Percentiles rank a stretch among this genome's conserved stretches.
Conservation (phyloP, 2,888 invertebrate species). For the Megamerina dolium region DNA sequence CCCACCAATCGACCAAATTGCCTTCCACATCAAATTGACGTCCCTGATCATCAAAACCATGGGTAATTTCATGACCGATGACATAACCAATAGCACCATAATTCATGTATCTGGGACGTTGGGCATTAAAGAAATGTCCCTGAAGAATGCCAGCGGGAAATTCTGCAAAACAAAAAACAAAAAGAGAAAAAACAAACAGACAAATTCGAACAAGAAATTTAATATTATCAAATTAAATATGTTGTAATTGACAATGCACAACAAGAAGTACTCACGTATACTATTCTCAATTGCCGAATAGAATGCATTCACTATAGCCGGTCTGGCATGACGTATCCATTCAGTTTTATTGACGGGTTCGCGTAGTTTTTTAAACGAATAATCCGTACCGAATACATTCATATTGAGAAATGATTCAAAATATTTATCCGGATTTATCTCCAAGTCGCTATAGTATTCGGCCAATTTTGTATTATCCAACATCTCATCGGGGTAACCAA, state of each 20-base stretch:
- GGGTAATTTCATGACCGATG: slow-evolving; percentile 89
- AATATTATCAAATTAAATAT: no score
- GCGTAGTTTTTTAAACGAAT: slow-evolving; percentile 69
- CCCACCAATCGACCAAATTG: slow-evolving; percentile 92
- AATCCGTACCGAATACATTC: slow-evolving; percentile 74
- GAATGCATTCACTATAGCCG: slow-evolving; percentile 80
- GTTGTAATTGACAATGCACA: not conserved
- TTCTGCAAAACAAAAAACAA: slow-evolving; percentile 53
- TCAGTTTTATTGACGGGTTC: slow-evolving; percentile 78
- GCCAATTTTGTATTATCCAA: slow-evolving; percentile 74
- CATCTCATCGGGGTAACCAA: slow-evolving; percentile 88
- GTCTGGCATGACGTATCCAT: slow-evolving; percentile 78
- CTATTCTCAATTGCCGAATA: slow-evolving; percentile 82
- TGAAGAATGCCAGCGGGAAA: slow-evolving; percentile 91
- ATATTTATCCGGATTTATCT: slow-evolving; percentile 64
- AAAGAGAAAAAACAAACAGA: not conserved
- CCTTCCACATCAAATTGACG: slow-evolving; percentile 89
- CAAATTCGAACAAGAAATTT: slow-evolving; percentile 4
- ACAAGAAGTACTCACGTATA: slow-evolving; percentile 62
- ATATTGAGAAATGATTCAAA: slow-evolving; percentile 71
- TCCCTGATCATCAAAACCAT: slow-evolving; percentile 84
- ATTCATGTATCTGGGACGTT: slow-evolving; percentile 86
- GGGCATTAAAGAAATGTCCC: slow-evolving; percentile 83
- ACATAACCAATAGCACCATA: slow-evolving; percentile 88
- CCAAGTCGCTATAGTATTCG: slow-evolving; percentile 71